Conservation (phyloP, 2,888 invertebrate species). For the Pherbina coryleti region DNA sequence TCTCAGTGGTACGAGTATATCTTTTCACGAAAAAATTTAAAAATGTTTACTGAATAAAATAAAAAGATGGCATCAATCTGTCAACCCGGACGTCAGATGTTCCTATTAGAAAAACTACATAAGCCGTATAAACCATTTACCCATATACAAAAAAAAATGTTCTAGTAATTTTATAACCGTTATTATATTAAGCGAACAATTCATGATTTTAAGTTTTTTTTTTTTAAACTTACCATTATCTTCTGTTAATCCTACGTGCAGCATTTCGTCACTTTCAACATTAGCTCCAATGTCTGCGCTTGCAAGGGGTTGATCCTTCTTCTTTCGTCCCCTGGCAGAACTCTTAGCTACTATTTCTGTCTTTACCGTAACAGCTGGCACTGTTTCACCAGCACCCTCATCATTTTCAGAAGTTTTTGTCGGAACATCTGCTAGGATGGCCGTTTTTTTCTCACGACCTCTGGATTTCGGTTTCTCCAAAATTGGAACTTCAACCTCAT, state of each 20-base stretch:
- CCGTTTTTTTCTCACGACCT: slow-evolving; percentile 46
- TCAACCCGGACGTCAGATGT: too few relatives aligned
- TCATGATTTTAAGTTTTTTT: too few relatives aligned
- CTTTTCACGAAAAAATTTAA: too few relatives aligned
- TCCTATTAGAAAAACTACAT: too few relatives aligned
- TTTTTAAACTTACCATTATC: not conserved
- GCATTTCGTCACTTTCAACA: not conserved
- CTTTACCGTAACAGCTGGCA: not conserved
- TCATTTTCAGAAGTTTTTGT: not conserved
- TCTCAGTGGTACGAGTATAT: too few relatives aligned
- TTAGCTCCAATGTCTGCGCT: not conserved
- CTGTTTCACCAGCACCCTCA: not conserved
- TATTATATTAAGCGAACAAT: not conserved
- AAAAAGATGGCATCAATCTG: too few relatives aligned
- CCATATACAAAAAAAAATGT: too few relatives aligned
- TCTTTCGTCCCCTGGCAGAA: slow-evolving; percentile 39
- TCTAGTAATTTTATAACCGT: too few relatives aligned
- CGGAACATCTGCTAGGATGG: slow-evolving; percentile 16
- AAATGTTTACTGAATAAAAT: too few relatives aligned
- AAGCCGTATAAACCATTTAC: too few relatives aligned
- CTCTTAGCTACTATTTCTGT: slow-evolving; percentile 31
- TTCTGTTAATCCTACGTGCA: not conserved
- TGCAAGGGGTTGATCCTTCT: slow-evolving; percentile 40
- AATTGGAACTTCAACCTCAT: slow-evolving; percentile 2
- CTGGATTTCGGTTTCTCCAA: slow-evolving; percentile 35